phyloP scores from a whole-genome alignment of 2,888 invertebrate genomes.

The Eupithecia centaureata region DNA sequence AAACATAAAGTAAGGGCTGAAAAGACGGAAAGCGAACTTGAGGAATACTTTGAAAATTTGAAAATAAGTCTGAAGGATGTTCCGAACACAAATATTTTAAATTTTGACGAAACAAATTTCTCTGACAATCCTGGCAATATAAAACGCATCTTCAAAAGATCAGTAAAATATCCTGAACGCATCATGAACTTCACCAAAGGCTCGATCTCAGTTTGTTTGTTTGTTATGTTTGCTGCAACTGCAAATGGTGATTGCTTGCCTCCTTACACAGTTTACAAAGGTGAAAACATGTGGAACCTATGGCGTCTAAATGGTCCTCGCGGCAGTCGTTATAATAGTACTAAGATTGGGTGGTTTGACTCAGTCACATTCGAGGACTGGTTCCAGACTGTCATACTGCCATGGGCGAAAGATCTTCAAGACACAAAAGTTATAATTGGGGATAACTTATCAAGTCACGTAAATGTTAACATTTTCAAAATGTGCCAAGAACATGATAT shows the following conservation, averaged over 20 bases:
- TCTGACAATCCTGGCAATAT: conserved; percentile 16
- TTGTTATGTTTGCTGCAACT: conserved; percentile 19
- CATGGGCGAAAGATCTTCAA: conserved; percentile 27
- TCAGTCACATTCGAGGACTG: conserved; percentile 16
- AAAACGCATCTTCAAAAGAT: conserved; percentile 13
- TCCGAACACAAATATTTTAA: conserved; percentile 12
- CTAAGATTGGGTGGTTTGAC: conserved; percentile 18
- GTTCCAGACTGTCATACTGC: conserved; percentile 21
- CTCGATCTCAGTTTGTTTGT: conserved; percentile 15
- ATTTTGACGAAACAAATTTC: conserved; percentile 14
- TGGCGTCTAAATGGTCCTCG: conserved; percentile 12
- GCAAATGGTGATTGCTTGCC: conserved; percentile 18
- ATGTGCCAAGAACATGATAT: conserved; percentile 16
- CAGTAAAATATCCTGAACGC: conserved; percentile 17
- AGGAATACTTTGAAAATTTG: conserved; percentile 6
- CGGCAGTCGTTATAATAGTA: conserved; percentile 11
- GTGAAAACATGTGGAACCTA: conserved; percentile 12
- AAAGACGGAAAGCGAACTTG: no score
- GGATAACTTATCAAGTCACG: conserved; percentile 38
- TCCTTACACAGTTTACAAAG: conserved; percentile 15
- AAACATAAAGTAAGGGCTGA: no score
- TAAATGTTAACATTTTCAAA: conserved; percentile 25
- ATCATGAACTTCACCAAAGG: conserved; percentile 20
- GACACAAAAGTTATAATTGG: conserved; percentile 37
- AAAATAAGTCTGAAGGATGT: conserved; percentile 9